Conservation (phyloP, 1,140 invertebrate species). For the Drosophila hydei region DNA sequence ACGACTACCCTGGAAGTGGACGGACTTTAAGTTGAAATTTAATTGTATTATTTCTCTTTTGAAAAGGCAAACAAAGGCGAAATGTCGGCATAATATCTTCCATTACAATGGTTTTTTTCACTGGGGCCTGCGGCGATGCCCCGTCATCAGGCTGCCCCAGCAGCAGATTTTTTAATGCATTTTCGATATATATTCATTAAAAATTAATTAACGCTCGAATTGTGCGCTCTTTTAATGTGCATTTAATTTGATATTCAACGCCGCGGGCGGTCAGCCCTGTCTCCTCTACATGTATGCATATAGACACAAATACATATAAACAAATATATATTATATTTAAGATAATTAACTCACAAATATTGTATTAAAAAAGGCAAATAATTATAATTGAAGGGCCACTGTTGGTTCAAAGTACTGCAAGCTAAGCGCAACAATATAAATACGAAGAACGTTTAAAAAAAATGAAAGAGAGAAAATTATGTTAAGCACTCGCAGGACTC, state of each 20-base stretch:
- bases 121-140: background rate
- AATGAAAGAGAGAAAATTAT: conserved; percentile 1
- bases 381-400: background rate
- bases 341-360: conserved; percentile 55
- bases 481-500: conserved; percentile 14
- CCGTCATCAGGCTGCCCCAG: conserved; percentile 13
- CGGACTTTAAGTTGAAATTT: background rate
- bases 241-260: conserved; percentile 71
- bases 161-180: conserved; percentile 54
- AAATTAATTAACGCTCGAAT: conserved; percentile 65
- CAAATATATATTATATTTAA: conserved; percentile 56
- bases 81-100: conserved; percentile 4
- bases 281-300: conserved; percentile 53
- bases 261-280: conserved; percentile 26
- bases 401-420: background rate
- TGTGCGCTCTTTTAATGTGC: conserved; percentile 46
- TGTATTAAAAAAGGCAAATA: background rate
- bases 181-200: conserved; percentile 73
- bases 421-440: background rate
- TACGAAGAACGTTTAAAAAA: background rate
- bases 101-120: conserved; percentile 19
- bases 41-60: background rate
- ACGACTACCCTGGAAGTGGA: background rate
- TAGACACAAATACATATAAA: background rate
- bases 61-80: background rate